Evolutionary conservation across 2,888 invertebrate genomes (phyloP).

Genomic region (Drosophila anomalata): DNA sequence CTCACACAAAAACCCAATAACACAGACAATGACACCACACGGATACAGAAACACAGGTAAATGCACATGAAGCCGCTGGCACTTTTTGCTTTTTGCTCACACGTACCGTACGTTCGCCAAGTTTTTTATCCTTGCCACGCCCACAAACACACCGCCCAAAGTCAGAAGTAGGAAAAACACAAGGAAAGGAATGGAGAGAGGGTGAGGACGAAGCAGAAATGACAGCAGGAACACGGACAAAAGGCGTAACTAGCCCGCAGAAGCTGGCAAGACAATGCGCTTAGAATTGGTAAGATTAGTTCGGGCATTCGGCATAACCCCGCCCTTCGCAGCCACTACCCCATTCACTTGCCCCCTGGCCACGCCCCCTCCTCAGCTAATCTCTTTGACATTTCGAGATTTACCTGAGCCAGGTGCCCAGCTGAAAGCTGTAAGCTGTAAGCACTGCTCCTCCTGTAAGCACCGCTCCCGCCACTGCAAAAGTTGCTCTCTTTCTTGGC

Average conservation of each 20-base stretch:
- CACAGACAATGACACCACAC: slow-evolving; percentile 23
- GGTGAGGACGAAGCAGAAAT: slow-evolving; percentile 5
- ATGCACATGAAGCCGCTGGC: slow-evolving; percentile 53
- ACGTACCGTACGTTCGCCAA: slow-evolving; percentile 23
- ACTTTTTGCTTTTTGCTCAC: slow-evolving; percentile 67
- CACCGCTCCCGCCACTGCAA: background rate
- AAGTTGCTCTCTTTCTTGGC: slow-evolving; percentile 4
- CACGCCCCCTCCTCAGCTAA: slow-evolving; percentile 38
- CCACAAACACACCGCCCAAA: slow-evolving; percentile 22
- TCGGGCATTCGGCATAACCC: slow-evolving; percentile 53
- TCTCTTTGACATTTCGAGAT: slow-evolving; percentile 71
- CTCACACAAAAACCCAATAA: slow-evolving; percentile 15
- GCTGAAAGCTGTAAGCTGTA: slow-evolving; percentile 48
- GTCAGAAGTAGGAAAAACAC: slow-evolving; percentile 13
- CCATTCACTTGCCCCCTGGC: slow-evolving; percentile 1
- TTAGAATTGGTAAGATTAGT: slow-evolving; percentile 77
- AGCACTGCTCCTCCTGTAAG: background rate
- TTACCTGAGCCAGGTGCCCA: slow-evolving; percentile 59
- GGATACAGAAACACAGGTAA: slow-evolving; percentile 24
- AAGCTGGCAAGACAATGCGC: slow-evolving; percentile 70
- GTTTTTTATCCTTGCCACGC: slow-evolving; percentile 56
- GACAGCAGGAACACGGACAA: slow-evolving; percentile 39
- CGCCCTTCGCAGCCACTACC: background rate
- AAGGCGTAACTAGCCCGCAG: slow-evolving; percentile 41
- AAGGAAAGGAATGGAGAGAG: background rate